Conservation (phyloP, 2,797 vertebrate genomes). For the Xenops minutus region DNA sequence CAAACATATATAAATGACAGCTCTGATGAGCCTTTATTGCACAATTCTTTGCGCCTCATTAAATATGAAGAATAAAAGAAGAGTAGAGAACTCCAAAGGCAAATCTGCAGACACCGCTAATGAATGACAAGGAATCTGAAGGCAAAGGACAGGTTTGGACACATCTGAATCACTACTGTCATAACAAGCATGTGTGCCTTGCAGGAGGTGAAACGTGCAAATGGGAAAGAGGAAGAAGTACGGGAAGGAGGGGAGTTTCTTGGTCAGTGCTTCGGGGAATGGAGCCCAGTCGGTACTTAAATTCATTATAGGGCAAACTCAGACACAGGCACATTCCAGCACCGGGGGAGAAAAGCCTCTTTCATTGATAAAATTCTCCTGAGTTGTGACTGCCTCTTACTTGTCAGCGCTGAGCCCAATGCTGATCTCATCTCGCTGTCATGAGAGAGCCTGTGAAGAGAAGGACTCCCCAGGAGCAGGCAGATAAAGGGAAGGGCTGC, state of each 20-base stretch:
- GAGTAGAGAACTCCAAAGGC: slow-evolving; percentile 41
- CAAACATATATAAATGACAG: slow-evolving; percentile 46
- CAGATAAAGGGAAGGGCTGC: background rate
- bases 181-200: background rate
- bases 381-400: background rate
- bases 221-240: background rate
- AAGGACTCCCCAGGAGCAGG: background rate
- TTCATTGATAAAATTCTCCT: background rate
- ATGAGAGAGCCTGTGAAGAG: background rate
- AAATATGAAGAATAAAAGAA: slow-evolving; percentile 56
- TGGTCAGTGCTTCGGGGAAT: background rate
- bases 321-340: background rate
- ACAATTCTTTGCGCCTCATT: slow-evolving; percentile 58
- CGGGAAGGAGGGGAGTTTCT: background rate
- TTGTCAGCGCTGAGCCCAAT: background rate
- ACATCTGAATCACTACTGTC: background rate
- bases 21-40: slow-evolving; percentile 43
- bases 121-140: background rate
- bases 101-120: background rate
- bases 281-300: background rate
- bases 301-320: background rate
- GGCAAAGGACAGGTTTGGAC: slow-evolving; percentile 18
- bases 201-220: background rate
- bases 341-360: background rate
- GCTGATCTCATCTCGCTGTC: background rate